Conservation (phyloP, 2,797 vertebrate species). For the Sebastolobus altivelis region DNA sequence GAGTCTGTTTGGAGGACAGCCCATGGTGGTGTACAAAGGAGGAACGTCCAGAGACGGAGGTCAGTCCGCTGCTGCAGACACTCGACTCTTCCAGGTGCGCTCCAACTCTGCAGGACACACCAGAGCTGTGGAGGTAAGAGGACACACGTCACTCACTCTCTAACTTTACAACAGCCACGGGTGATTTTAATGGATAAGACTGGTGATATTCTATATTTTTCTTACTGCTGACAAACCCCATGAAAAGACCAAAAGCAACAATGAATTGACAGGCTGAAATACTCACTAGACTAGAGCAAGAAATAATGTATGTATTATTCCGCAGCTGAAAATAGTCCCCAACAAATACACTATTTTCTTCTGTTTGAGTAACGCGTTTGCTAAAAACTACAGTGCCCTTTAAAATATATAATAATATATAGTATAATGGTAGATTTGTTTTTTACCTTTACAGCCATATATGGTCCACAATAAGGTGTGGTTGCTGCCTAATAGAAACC, state of each 20-base stretch:
- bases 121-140: slow-evolving; percentile 93
- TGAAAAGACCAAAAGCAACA: background rate
- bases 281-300: background rate
- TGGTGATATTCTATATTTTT: background rate
- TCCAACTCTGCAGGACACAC: slow-evolving; percentile 92
- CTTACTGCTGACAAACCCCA: background rate
- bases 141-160: background rate
- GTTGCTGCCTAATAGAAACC: background rate
- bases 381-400: no score
- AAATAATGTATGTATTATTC: slow-evolving; percentile 18
- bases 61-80: slow-evolving; percentile 87
- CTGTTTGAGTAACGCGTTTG: background rate
- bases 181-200: background rate
- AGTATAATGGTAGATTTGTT: no score
- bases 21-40: slow-evolving; percentile 94
- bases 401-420: no score
- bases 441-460: background rate
- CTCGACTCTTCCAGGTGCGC: slow-evolving; percentile 95
- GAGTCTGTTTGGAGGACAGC: slow-evolving; percentile 94
- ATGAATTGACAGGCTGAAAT: background rate
- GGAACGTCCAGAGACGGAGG: slow-evolving; percentile 96
- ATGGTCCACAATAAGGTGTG: background rate
- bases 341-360: background rate
- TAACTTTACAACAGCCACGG: background rate
- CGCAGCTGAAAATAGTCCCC: slow-evolving; percentile 17